phyloP scores from a whole-genome alignment of 1,140 invertebrate genomes.

The Eriosoma lanigerum region DNA sequence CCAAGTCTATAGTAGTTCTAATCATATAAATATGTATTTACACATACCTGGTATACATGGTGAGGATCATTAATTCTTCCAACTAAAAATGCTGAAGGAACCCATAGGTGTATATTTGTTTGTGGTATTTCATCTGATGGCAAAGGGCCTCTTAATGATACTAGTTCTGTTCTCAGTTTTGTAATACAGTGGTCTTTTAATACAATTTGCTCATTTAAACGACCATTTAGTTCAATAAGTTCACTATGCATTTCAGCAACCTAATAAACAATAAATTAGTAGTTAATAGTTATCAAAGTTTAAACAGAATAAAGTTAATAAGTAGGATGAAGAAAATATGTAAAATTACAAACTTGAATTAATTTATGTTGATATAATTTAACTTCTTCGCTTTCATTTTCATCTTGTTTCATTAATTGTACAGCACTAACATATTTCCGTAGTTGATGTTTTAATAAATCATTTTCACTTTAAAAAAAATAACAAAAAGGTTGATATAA shows the following conservation, averaged over 20 bases:
- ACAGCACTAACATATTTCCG: constrained; percentile 88
- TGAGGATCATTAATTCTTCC: constrained; percentile 74
- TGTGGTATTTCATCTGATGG: constrained; percentile 57
- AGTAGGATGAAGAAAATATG: neutral
- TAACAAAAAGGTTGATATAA: constrained; percentile 48
- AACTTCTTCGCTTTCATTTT: constrained; percentile 67
- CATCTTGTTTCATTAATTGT: constrained; percentile 69
- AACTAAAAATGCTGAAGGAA: constrained; percentile 85
- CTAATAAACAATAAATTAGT: too few species aligned
- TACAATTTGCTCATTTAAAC: constrained; percentile 63
- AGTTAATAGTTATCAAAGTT: neutral
- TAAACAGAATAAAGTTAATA: neutral
- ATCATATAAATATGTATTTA: neutral
- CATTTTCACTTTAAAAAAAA: constrained; percentile 74
- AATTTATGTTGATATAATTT: constrained; percentile 85
- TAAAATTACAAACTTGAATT: constrained; percentile 64
- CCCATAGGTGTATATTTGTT: constrained; percentile 82
- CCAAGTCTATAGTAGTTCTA: too few species aligned
- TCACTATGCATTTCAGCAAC: constrained; percentile 96
- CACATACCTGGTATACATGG: constrained; percentile 82
- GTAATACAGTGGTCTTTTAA: constrained; percentile 62
- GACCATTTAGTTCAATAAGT: constrained; percentile 89
- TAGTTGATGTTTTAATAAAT: constrained; percentile 82
- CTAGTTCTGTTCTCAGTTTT: constrained; percentile 68
- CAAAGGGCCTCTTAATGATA: constrained; percentile 70